These are phyloP conservation scores for Hydropsyche tenuis DNA, from an alignment of 1,140 invertebrate species.

Conservation along the genomic window DNA sequence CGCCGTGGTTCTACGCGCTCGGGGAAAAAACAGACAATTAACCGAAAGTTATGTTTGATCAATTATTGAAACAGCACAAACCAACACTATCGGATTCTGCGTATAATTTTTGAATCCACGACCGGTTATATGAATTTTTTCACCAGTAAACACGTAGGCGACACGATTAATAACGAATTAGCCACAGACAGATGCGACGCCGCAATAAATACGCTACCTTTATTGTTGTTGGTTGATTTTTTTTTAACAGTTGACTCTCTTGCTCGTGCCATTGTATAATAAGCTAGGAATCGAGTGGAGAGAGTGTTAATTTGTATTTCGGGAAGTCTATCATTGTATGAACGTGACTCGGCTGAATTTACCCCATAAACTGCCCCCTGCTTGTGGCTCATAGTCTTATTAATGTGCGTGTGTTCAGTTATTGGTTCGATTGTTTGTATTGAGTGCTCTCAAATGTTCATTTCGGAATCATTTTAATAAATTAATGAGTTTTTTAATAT, in stretches of 20 bases:
- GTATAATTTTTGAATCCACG: not conserved
- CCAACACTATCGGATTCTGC: too few species aligned
- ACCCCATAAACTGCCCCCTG: not conserved
- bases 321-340: constrained; percentile 35
- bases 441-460: not conserved
- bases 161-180: constrained; percentile 41
- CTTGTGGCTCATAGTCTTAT: not conserved
- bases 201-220: constrained; percentile 8
- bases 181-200: constrained; percentile 38
- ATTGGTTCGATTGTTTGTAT: constrained; percentile 10
- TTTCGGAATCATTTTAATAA: too few species aligned
- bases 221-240: constrained; percentile 10
- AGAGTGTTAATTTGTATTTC: constrained; percentile 42
- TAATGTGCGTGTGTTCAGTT: not conserved
- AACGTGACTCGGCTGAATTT: constrained; percentile 24
- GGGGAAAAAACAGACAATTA: too few species aligned
- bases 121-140: not conserved
- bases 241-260: not conserved
- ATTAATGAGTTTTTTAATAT: too few species aligned
- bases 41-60: too few species aligned
- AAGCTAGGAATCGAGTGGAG: not conserved
- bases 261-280: too few species aligned
- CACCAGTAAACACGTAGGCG: not conserved
- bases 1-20: too few species aligned
- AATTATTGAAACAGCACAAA: too few species aligned